These are phyloP conservation scores for Pandemis cinnamomeana DNA, from an alignment of 2,888 invertebrate genomes.

Conservation along the genomic window DNA sequence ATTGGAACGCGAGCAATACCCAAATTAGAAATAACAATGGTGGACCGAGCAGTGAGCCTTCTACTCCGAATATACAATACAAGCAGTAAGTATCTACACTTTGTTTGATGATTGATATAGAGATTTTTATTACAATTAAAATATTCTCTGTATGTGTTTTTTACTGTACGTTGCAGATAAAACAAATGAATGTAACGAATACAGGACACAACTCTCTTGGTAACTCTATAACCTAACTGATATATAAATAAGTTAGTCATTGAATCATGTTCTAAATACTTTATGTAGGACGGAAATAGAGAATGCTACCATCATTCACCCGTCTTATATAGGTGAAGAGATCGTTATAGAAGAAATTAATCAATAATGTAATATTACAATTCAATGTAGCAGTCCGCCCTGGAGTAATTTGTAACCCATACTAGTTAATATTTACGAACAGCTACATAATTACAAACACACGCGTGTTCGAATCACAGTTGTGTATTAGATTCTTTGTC, in stretches of 20 bases:
- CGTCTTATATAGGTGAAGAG: neutral
- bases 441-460: neutral
- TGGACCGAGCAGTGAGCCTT: conserved; percentile 61
- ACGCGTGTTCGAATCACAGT: neutral
- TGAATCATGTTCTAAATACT: conserved; percentile 2
- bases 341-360: conserved; percentile 5
- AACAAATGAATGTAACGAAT: too few relatives aligned
- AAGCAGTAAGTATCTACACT: conserved; percentile 55
- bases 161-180: too few relatives aligned
- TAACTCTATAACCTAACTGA: neutral
- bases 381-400: conserved; percentile 12
- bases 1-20: conserved; percentile 61
- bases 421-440: neutral
- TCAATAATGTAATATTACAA: conserved; percentile 14
- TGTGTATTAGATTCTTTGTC: neutral
- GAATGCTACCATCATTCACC: neutral
- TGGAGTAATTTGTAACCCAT: neutral
- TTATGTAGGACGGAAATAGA: neutral
- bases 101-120: neutral
- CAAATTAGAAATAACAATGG: conserved; percentile 60
- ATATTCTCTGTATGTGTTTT: too few relatives aligned
- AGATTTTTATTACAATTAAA: neutral
- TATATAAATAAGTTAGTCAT: neutral
- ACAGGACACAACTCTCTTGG: neutral
- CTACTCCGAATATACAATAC: conserved; percentile 64